These are phyloP conservation scores for Oligia latruncula DNA, from an alignment of 2,888 invertebrate genomes.

Conservation along the genomic window DNA sequence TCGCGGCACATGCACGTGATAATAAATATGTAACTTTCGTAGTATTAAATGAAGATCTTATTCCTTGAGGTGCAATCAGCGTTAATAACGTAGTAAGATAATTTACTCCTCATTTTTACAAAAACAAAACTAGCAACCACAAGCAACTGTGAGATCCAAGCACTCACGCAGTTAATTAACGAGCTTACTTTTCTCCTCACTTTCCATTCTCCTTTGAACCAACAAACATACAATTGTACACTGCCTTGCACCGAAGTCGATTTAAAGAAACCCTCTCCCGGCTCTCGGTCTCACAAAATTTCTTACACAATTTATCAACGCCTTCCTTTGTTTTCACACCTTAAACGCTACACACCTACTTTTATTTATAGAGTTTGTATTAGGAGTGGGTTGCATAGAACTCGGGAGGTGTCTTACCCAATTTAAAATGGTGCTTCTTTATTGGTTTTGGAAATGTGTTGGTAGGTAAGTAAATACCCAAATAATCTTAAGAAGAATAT, in stretches of 20 bases:
- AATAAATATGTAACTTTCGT: too few species aligned
- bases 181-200: slow-evolving; percentile 13
- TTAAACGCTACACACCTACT: slow-evolving; percentile 53
- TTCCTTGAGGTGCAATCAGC: slow-evolving; percentile 3
- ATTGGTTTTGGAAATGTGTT: slow-evolving; percentile 3
- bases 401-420: background rate
- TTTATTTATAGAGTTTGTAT: slow-evolving; percentile 58
- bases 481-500: background rate
- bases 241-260: slow-evolving; percentile 34
- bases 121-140: slow-evolving; percentile 9
- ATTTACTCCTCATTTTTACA: slow-evolving; percentile 8
- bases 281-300: slow-evolving; percentile 36
- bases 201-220: slow-evolving; percentile 10
- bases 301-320: slow-evolving; percentile 66
- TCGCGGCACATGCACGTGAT: too few species aligned
- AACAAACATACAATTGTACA: slow-evolving; percentile 25
- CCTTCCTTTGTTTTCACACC: slow-evolving; percentile 65
- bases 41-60: background rate
- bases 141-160: slow-evolving; percentile 11
- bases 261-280: slow-evolving; percentile 49
- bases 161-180: slow-evolving; percentile 46
- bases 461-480: background rate
- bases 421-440: slow-evolving; percentile 10
- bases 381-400: slow-evolving; percentile 15
- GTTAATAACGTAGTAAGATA: slow-evolving; percentile 11